Base-by-base conservation (phyloP, 2,888 invertebrate species). In the Portevinia maculata region DNA sequence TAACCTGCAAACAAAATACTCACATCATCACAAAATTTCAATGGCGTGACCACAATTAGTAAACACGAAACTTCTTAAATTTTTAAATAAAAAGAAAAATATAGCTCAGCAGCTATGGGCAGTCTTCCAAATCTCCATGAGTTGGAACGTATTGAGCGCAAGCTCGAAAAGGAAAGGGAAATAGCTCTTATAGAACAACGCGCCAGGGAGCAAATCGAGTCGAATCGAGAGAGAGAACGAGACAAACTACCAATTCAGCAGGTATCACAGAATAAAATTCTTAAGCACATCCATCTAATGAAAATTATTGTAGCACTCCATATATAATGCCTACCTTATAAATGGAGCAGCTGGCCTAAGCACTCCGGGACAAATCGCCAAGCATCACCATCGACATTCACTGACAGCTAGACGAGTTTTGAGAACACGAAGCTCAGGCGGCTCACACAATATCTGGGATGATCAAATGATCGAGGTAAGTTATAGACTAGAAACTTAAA, bases 91-190 rank as follows among this genome's bases (percentile, higher is more conserved):
- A 55, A 55, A 46, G 15, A 34, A 24, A 6, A 4, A 1, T n/a
- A n/a, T 11, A 6, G 1, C 9, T 11, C 17, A 24, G 28, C 52
- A 30, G 24, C 37, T 53, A 94, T 94, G 94, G 94, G 94, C 64
- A 94, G 94, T 86, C 88, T 94, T 86, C 94, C 94, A 84, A 94
- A 94, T 89, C 89, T 94, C 75, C 93, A 93, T 87, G 93, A 94
- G 87, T 90, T 94, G 87, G 92, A 92, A 84, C 87, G 88, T 46
- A 88, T 88, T 62, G 87, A 91, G 87, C 89, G 89, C 70, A 88
- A 87, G 84, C 88, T 89, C 9, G 90, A 89, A 75, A 88, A 88
- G 85, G 89, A 89, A 17, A 86, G 89, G 17, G 89, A 89, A 41
- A 41, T 79, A 28, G 85, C 88, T 44, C 79, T 89, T 60, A 67